Evolutionary conservation across 2,888 invertebrate species (phyloP).

Genomic region (Selenia dentaria): DNA sequence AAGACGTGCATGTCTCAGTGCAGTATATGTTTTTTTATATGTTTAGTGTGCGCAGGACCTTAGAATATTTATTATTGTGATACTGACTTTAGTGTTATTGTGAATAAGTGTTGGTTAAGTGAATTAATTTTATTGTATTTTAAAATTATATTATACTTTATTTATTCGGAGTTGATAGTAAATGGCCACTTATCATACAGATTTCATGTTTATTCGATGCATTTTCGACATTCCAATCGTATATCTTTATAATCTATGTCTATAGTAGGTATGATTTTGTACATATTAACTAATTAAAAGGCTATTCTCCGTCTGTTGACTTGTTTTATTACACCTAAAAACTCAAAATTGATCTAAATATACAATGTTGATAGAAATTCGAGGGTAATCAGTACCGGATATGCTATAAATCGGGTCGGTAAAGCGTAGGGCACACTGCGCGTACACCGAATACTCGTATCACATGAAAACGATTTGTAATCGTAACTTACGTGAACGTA

Average conservation of each 20-base stretch:
- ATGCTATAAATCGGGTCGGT: constrained; percentile 3
- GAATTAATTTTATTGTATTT: constrained; percentile 47
- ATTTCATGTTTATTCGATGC: constrained; percentile 17
- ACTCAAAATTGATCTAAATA: constrained; percentile 58
- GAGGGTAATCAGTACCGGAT: constrained; percentile 53
- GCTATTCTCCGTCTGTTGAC: constrained; percentile 58
- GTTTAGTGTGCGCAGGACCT: constrained; percentile 9
- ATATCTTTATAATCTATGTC: constrained; percentile 7
- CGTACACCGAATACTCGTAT: no score
- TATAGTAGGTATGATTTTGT: constrained; percentile 33
- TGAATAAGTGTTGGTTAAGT: constrained; percentile 67
- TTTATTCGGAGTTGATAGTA: constrained; percentile 22
- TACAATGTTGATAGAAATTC: constrained; percentile 58
- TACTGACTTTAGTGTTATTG: constrained; percentile 54
- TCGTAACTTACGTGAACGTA: no score
- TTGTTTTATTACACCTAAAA: constrained; percentile 52
- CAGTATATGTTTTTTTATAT: no score
- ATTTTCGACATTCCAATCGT: constrained; percentile 21
- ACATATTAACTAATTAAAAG: constrained; percentile 60
- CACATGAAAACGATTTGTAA: no score
- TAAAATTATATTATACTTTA: constrained; percentile 26
- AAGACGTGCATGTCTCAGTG: not conserved
- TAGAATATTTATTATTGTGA: constrained; percentile 45
- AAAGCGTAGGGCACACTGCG: no score
- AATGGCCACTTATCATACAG: constrained; percentile 15